Conservation (phyloP, 2,888 invertebrate genomes). For the Strigamia maritima region DNA sequence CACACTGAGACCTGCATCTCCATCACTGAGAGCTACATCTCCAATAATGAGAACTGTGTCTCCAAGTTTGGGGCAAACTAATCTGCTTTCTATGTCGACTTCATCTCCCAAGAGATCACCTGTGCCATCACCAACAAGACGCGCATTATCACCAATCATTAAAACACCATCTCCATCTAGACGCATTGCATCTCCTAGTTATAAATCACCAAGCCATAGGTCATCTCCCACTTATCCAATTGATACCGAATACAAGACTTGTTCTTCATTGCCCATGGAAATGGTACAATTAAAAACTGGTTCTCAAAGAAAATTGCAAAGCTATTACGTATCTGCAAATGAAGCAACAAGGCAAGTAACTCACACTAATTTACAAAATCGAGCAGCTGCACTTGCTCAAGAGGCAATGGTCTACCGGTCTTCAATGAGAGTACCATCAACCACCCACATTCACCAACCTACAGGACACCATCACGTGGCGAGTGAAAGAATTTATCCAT, state of each 20-base stretch:
- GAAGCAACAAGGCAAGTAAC: background rate
- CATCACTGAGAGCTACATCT: background rate
- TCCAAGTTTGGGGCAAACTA: background rate
- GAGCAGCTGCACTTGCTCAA: background rate
- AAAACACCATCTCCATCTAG: slow-evolving; percentile 45
- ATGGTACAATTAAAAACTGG: slow-evolving; percentile 21
- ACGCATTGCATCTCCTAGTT: slow-evolving; percentile 1
- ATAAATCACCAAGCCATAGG: slow-evolving; percentile 35
- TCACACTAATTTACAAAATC: background rate
- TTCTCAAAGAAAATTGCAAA: background rate
- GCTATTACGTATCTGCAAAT: background rate
- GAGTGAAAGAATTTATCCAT: slow-evolving; percentile 29
- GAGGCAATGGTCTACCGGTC: slow-evolving; percentile 5
- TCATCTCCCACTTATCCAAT: slow-evolving; percentile 28
- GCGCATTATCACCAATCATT: background rate
- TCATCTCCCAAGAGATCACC: background rate
- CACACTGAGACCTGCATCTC: background rate
- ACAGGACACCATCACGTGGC: background rate
- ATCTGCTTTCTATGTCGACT: background rate
- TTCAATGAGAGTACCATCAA: background rate
- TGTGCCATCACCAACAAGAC: background rate
- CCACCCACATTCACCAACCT: background rate
- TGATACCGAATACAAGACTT: slow-evolving; percentile 38
- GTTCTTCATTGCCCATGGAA: slow-evolving; percentile 38
- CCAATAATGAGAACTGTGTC: background rate